Evolutionary conservation across 2,113 vertebrate species (phyloP).

Genomic region (Amphiprion percula): DNA sequence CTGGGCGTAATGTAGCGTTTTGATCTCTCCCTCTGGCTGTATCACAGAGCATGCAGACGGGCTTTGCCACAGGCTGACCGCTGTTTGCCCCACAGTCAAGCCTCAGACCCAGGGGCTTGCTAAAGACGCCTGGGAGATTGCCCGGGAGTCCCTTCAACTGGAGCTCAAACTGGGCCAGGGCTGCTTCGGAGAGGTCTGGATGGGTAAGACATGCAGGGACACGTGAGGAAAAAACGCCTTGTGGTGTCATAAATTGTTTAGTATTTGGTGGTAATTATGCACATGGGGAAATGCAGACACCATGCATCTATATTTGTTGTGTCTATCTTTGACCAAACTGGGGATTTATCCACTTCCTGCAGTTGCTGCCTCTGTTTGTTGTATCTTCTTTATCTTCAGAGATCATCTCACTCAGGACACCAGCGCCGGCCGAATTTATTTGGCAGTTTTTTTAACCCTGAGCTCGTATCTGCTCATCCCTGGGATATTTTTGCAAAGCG

Average conservation of each 20-base stretch:
- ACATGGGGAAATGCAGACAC: slow-evolving; percentile 7
- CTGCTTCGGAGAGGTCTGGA: slow-evolving; percentile 99
- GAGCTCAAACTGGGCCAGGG: slow-evolving; percentile 98
- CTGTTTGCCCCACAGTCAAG: slow-evolving; percentile 98
- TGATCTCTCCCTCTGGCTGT: slow-evolving; percentile 17
- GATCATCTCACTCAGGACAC: slow-evolving; percentile 37
- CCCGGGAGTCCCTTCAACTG: slow-evolving; percentile 94
- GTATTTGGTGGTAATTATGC: background rate
- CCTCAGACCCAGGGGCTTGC: slow-evolving; percentile 98
- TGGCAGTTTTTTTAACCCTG: background rate
- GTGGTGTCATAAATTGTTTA: background rate
- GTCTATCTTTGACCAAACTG: slow-evolving; percentile 47
- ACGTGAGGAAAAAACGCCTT: background rate
- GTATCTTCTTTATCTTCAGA: slow-evolving; percentile 48
- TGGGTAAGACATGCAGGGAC: slow-evolving; percentile 84
- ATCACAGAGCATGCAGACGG: slow-evolving; percentile 94
- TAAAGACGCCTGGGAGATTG: slow-evolving; percentile 99
- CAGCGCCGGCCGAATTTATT: slow-evolving; percentile 27
- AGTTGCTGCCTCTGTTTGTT: slow-evolving; percentile 70
- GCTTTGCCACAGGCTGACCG: slow-evolving; percentile 95
- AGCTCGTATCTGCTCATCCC: slow-evolving; percentile 35
- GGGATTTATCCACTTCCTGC: slow-evolving; percentile 63
- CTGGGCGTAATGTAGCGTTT: slow-evolving; percentile 24
- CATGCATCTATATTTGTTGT: slow-evolving; percentile 29
- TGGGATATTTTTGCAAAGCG: slow-evolving; percentile 28